Evolutionary conservation across 1,140 invertebrate genomes (phyloP).

Genomic region (Branchinecta lynchi): DNA sequence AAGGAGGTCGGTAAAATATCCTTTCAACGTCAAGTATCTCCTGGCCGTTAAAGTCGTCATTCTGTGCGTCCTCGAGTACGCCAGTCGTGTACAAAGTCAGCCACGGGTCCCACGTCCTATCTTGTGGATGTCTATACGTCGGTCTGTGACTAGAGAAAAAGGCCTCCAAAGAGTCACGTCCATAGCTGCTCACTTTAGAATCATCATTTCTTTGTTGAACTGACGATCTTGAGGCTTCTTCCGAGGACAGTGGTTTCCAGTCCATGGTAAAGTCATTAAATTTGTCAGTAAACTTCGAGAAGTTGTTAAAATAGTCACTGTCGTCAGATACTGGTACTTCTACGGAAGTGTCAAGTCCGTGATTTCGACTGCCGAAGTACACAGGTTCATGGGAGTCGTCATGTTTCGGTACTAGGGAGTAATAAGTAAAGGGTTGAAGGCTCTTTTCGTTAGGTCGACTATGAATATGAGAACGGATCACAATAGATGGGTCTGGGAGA

Average conservation of each 20-base stretch:
- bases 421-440: not conserved
- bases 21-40: too few species aligned
- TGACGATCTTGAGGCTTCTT: too few species aligned
- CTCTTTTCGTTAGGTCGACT: not conserved
- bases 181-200: too few species aligned
- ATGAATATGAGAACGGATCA: not conserved
- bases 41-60: not conserved
- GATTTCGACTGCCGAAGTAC: not conserved
- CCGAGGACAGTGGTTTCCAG: too few species aligned
- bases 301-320: too few species aligned
- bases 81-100: not conserved
- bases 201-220: too few species aligned
- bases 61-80: not conserved
- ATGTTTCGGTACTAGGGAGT: not conserved
- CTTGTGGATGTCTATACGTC: not conserved
- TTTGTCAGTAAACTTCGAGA: too few species aligned
- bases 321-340: not conserved
- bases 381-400: not conserved
- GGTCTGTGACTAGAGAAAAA: too few species aligned
- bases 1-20: too few species aligned
- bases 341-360: not conserved
- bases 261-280: too few species aligned
- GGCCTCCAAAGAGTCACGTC: too few species aligned
- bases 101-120: not conserved
- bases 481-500: too few species aligned